A percentile compares a stretch with the other conserved stretches of the same genome.
These are phyloP conservation scores for Portunus trituberculatus DNA, from an alignment of 1,140 invertebrate species.

Conservation along the genomic window DNA sequence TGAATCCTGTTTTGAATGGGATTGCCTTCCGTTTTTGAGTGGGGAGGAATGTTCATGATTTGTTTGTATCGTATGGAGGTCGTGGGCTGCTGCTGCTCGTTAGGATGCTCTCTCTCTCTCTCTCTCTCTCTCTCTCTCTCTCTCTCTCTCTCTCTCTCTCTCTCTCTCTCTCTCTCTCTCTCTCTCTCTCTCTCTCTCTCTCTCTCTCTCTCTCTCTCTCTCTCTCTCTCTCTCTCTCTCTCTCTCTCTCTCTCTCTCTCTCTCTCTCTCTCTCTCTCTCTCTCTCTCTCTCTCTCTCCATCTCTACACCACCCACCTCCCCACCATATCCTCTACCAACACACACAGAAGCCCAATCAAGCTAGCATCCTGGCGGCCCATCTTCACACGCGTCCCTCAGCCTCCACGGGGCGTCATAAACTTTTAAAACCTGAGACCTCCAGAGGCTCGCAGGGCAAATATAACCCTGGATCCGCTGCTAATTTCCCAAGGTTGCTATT, in stretches of 20 bases:
- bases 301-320: no score
- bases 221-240: background rate
- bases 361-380: background rate
- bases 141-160: background rate
- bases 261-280: no score
- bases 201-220: background rate
- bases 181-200: no score
- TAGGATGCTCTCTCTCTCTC: background rate
- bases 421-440: background rate
- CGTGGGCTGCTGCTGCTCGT: background rate
- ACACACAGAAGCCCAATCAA: background rate
- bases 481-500: slow-evolving; percentile 1
- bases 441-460: background rate
- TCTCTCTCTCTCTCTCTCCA: no score
- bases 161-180: no score
- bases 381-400: background rate
- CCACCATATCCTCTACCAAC: background rate
- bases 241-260: background rate
- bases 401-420: background rate
- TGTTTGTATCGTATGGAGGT: no score
- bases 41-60: background rate
- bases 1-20: no score
- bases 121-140: slow-evolving; percentile 5
- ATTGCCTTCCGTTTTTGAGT: background rate
- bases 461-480: background rate